phyloP scores from a whole-genome alignment of 2,113 vertebrate species.

The Euleptes europaea region DNA sequence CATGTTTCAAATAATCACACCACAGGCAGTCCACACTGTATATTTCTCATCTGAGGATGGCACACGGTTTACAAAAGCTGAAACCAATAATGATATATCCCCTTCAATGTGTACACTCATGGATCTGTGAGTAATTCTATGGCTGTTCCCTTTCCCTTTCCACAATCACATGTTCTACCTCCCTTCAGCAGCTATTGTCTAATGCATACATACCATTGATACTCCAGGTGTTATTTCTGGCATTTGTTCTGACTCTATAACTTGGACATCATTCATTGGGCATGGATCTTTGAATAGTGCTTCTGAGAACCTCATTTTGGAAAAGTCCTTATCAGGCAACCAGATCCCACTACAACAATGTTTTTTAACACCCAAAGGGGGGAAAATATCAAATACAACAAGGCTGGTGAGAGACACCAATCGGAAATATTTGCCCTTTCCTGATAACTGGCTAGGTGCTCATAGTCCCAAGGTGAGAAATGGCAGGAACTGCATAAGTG shows the following conservation, averaged over 20 bases:
- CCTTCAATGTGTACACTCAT: constrained; percentile 36
- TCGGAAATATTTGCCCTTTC: constrained; percentile 22
- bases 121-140: constrained; percentile 32
- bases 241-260: constrained; percentile 22
- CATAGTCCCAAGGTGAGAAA: constrained; percentile 33
- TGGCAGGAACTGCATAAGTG: constrained; percentile 23
- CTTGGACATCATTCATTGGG: constrained; percentile 15
- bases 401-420: constrained; percentile 10
- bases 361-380: constrained; percentile 25
- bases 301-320: constrained; percentile 21
- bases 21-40: constrained; percentile 43
- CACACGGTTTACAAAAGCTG: constrained; percentile 53
- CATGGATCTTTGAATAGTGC: neutral
- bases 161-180: constrained; percentile 35
- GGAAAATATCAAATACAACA: neutral
- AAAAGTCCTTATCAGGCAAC: neutral
- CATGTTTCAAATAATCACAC: constrained; percentile 29
- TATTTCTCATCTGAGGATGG: constrained; percentile 34
- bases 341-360: constrained; percentile 15
- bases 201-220: neutral
- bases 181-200: neutral
- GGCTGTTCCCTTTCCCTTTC: neutral
- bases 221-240: neutral
- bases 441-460: neutral
- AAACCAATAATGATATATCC: constrained; percentile 35